These are phyloP conservation scores for Drosophila quinaria DNA, from an alignment of 2,888 invertebrate species.

Conservation along the genomic window DNA sequence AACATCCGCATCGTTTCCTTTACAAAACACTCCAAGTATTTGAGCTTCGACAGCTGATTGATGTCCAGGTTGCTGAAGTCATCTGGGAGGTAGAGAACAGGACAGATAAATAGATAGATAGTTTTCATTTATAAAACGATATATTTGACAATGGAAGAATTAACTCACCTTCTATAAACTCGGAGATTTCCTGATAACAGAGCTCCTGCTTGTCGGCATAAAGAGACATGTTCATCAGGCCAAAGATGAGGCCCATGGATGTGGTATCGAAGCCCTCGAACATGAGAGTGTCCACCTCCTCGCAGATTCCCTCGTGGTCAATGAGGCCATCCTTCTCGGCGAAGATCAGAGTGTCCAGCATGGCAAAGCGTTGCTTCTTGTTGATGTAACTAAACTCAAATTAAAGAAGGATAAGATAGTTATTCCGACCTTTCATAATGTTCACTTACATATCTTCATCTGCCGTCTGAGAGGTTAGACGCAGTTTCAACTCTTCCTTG, in stretches of 20 bases:
- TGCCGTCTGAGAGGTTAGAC: background rate
- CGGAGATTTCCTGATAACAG: slow-evolving; percentile 73
- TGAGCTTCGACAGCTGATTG: slow-evolving; percentile 51
- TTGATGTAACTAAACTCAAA: slow-evolving; percentile 48
- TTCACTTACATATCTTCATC: slow-evolving; percentile 56
- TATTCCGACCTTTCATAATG: fast-evolving
- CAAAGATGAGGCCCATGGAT: slow-evolving; percentile 77
- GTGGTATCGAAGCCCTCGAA: slow-evolving; percentile 74
- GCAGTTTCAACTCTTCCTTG: background rate
- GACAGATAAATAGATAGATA: background rate
- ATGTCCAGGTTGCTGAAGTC: slow-evolving; percentile 62
- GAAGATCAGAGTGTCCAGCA: slow-evolving; percentile 76
- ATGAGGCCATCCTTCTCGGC: slow-evolving; percentile 76
- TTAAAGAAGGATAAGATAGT: background rate
- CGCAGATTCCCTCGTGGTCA: slow-evolving; percentile 87
- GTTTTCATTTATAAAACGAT: no score
- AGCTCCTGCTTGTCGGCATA: slow-evolving; percentile 71
- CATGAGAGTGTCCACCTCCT: slow-evolving; percentile 91
- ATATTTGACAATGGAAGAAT: no score
- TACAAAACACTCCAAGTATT: slow-evolving; percentile 67
- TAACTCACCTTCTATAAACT: slow-evolving; percentile 68
- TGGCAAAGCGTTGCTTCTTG: slow-evolving; percentile 75
- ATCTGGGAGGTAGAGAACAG: background rate
- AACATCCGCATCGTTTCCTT: slow-evolving; percentile 86
- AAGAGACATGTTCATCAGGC: slow-evolving; percentile 73